Evolutionary conservation across 2,797 vertebrate genomes (phyloP).

Genomic region (Helarctos malayanus): DNA sequence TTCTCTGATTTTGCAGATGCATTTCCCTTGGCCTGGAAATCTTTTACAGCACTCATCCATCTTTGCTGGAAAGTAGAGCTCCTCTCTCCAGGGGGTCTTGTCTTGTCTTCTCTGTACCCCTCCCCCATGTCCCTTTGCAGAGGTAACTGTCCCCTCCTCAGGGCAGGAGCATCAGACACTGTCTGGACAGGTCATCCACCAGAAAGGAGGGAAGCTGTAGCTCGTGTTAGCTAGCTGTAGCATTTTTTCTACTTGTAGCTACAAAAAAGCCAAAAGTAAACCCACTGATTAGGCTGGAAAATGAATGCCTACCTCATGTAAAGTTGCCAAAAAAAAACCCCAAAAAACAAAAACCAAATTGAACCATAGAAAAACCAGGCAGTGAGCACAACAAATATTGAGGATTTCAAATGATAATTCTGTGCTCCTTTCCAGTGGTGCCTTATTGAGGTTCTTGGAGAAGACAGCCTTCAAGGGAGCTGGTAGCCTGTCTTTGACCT

Average conservation of each 20-base stretch:
- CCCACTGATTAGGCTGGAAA: background rate
- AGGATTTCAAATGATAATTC: background rate
- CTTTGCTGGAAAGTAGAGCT: background rate
- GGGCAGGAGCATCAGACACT: background rate
- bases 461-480: background rate
- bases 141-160: fast-evolving
- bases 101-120: background rate
- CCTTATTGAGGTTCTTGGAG: background rate
- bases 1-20: background rate
- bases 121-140: background rate
- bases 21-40: background rate
- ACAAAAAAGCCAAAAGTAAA: background rate
- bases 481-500: fast-evolving
- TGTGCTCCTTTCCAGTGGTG: fast-evolving
- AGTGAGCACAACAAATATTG: fast-evolving
- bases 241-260: background rate
- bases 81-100: background rate
- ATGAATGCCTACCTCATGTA: background rate
- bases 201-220: background rate
- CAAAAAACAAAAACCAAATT: background rate
- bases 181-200: fast-evolving
- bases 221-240: fast-evolving
- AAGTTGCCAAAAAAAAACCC: background rate
- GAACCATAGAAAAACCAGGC: background rate
- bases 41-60: background rate